Evolutionary conservation across 2,113 vertebrate species (phyloP).

Genomic region (Cavia porcellus): DNA sequence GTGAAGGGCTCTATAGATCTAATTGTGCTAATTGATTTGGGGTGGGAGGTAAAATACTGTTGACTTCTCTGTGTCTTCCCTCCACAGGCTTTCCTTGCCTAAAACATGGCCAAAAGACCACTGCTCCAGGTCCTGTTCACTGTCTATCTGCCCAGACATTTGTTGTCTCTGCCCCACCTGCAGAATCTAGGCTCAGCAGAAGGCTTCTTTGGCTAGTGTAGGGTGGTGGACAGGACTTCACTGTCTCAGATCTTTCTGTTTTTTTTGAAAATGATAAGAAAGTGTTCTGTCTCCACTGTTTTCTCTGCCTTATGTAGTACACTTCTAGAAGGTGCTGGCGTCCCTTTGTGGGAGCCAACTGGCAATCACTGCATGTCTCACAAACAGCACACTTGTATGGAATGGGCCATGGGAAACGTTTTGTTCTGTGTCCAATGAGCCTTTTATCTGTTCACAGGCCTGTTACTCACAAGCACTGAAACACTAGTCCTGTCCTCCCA

Average conservation of each 20-base stretch:
- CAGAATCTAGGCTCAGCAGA: neutral
- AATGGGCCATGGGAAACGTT: neutral
- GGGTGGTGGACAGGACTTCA: neutral
- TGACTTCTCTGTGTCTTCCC: neutral
- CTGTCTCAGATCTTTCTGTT: neutral
- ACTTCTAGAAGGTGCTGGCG: neutral
- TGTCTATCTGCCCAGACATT: neutral
- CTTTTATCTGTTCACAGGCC: neutral
- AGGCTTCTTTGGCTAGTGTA: neutral
- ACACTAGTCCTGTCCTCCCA: neutral
- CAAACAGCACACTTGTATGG: neutral
- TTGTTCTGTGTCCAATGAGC: neutral
- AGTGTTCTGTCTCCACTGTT: neutral
- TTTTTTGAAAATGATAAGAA: neutral
- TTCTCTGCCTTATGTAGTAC: neutral
- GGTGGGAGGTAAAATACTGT: neutral
- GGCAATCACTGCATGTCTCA: neutral
- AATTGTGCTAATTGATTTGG: neutral
- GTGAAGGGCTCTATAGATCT: neutral
- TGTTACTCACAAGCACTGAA: neutral
- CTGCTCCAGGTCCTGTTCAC: neutral
- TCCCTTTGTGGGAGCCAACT: neutral
- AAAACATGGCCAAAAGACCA: neutral
- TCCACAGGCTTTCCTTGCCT: neutral
- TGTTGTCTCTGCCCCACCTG: neutral